Evolutionary conservation across 1,140 invertebrate genomes (phyloP), one percentile per base, ranked within the genome.

Genomic region (Branchinecta lynchi): DNA sequence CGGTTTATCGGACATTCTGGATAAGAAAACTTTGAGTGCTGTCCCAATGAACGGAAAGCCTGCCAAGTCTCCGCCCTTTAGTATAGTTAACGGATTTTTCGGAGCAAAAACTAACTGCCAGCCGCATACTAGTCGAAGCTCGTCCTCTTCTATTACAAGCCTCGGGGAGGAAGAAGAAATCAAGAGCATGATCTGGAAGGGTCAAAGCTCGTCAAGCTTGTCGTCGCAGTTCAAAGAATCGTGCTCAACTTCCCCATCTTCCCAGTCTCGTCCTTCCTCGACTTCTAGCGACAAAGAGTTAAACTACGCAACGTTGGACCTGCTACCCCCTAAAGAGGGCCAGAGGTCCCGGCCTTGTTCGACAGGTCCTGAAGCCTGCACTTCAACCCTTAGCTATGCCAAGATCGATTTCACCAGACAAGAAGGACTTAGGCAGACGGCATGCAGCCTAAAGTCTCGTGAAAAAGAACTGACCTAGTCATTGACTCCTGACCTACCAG

Each of bases 351-450:
- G 73, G 21, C 73, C 73, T 8, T 71, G 70, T 17, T 73, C 76
- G 0, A 72, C 74, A 15, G 65, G 66, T 17, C 43, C 60, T 65
- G 68, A 44, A 43, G n/a, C 44, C 9, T 9, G 43, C 8, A 46
- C 44, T 15, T 20, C 51, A 68, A 76, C 80, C 65, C 84, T 86
- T 73, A 81, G 78, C 45, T 88, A 88, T 76, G 85, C 85, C n/a
- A 83, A 86, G 77, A 87, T 87, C 70, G 86, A 87, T 77, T 88
- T 87, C 76, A 81, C 81, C 9, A 85, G 85, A 77, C 82, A 81
- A 71, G 82, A 83, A 71, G 78, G 76, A 43, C 71, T 77, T 65
- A 68, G 66, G 43, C 70, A 71, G 15, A 68, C 44, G 15, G 51
- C 51, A 15, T 15, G 51, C 51, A 15, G 12, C 12, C 51, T 15